Evolutionary conservation across 2,113 vertebrate genomes (phyloP).

Genomic region (Dipodomys merriami): DNA sequence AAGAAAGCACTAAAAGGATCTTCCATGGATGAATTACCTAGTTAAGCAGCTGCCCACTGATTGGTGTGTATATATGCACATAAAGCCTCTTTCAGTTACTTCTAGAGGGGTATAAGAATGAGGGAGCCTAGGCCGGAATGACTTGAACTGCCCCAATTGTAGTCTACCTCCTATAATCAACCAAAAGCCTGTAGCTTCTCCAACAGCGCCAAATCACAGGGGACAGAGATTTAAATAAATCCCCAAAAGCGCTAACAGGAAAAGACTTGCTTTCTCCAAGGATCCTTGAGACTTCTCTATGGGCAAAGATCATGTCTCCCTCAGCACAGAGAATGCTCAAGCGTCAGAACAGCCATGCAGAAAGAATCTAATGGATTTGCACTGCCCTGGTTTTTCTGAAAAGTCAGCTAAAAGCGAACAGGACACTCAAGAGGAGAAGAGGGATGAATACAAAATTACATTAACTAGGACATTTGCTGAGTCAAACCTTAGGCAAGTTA

Average conservation of each 20-base stretch:
- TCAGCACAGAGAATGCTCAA: background rate
- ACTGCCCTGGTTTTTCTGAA: slow-evolving; percentile 16
- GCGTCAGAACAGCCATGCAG: background rate
- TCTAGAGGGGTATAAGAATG: background rate
- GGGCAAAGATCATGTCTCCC: slow-evolving; percentile 1
- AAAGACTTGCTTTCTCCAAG: background rate
- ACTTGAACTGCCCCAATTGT: background rate
- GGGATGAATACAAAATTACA: slow-evolving; percentile 39
- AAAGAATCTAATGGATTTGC: slow-evolving; percentile 35
- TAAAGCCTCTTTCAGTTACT: background rate
- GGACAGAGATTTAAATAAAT: background rate
- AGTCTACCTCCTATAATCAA: background rate
- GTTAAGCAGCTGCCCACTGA: too few species aligned
- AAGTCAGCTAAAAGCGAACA: slow-evolving; percentile 46
- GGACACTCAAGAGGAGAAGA: background rate
- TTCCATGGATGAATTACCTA: too few species aligned
- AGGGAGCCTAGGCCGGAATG: background rate
- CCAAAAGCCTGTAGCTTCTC: background rate
- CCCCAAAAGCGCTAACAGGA: background rate
- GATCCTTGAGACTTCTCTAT: background rate
- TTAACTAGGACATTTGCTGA: slow-evolving; percentile 50
- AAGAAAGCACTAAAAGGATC: background rate
- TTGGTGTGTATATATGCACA: too few species aligned
- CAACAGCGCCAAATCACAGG: background rate
- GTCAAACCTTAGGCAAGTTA: slow-evolving; percentile 27